These are phyloP conservation scores for Naja naja DNA, from an alignment of 2,113 vertebrate genomes.

Conservation along the genomic window DNA sequence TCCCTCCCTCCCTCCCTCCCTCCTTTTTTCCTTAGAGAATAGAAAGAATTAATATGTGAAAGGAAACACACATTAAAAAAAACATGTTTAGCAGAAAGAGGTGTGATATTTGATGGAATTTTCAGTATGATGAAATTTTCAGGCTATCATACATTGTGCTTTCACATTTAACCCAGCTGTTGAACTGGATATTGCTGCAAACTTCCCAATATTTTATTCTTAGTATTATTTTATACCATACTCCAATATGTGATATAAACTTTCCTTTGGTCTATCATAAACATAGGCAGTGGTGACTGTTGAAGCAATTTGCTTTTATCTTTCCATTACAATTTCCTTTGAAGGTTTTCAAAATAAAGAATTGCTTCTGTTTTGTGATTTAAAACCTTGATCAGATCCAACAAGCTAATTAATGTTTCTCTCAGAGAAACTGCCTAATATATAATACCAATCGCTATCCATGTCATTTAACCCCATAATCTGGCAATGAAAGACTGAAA, in stretches of 20 bases:
- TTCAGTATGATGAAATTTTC: not conserved
- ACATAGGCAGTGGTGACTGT: not conserved
- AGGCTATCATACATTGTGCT: not conserved
- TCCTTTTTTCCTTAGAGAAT: no score
- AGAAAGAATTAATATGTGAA: not conserved
- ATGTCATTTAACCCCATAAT: not conserved
- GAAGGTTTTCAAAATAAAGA: not conserved
- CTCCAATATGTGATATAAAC: not conserved
- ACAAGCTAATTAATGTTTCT: not conserved
- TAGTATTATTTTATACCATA: not conserved
- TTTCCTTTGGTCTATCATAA: not conserved
- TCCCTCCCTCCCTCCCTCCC: no score
- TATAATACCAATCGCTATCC: not conserved
- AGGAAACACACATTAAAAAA: not conserved
- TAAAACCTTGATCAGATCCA: not conserved
- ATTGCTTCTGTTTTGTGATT: not conserved
- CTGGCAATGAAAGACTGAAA: not conserved
- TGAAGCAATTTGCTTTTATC: not conserved
- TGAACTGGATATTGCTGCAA: not conserved
- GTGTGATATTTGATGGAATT: not conserved
- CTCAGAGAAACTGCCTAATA: not conserved
- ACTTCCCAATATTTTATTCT: not conserved
- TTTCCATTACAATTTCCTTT: not conserved
- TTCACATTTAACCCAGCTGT: not conserved
- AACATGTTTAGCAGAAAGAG: not conserved